Base-by-base conservation (phyloP, 30 jellyfish, hydroid and myxozoan genomes). In the Aurelia aurita complex sp. Pacific region DNA sequence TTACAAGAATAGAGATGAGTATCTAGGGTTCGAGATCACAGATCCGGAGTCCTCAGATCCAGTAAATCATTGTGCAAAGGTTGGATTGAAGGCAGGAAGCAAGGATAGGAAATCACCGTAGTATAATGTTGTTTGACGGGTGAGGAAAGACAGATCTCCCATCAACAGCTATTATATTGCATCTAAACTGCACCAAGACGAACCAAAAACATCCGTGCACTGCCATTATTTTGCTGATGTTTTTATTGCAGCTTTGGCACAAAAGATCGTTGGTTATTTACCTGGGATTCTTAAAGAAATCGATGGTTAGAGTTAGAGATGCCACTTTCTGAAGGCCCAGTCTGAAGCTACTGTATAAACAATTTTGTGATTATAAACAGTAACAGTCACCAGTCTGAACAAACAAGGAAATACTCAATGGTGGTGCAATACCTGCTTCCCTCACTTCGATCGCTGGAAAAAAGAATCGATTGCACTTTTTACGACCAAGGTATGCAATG, bases 131-230 rank as follows among this genome's bases (percentile, higher is more conserved):
- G 84, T 69, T 79, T 82, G 91, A 82, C 85, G 79, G 81, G 85
- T 82, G 91, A 82, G 77, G 91, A 82, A 73, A 82, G 91, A 61
- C 85, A 82, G 91, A 72, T 60, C 83, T 60, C 29, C 33, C 40
- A 40, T 61, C 85, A 38, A 13, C 50, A 17, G 66, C 64, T 60
- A 50, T 53, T 67, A 71, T 82, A 69, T 82, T 70, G 79, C 91
- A 72, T 46, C 14, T 46, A 46, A 6, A 46, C 57, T 46, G 57
- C 57, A 46, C 57, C 57, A 46, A 46, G 57, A 46, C 57, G 57
- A 46, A 46, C 14, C 57, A 46, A 46, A 46, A 46, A 46, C 57
- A 46, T 46, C 57, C 57, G 57, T 46, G 57, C 13, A 4, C 15
- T 46, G 54, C 15, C 57, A 8, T 0, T 46, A 46, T 46, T 46